These are phyloP conservation scores for Hydropsyche tenuis DNA, from an alignment of 1,140 invertebrate species.

Conservation along the genomic window DNA sequence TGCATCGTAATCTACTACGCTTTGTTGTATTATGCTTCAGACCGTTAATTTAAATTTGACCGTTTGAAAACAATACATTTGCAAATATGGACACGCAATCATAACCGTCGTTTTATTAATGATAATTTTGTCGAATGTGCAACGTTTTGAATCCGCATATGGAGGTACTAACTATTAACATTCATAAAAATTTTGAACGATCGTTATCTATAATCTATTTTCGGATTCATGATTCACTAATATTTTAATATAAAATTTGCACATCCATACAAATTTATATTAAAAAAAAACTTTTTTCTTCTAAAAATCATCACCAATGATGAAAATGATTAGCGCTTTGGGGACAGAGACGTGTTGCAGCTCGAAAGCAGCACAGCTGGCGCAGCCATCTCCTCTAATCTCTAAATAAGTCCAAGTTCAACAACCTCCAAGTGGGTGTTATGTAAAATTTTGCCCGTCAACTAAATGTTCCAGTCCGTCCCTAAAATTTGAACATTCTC, in stretches of 20 bases:
- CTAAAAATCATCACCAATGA: not conserved
- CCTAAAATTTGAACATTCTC: not conserved
- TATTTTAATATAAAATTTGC: too few species aligned
- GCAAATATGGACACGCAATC: not conserved
- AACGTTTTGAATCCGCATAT: too few species aligned
- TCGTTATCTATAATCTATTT: too few species aligned
- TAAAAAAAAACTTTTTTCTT: not conserved
- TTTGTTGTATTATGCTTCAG: too few species aligned
- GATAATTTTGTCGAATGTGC: too few species aligned
- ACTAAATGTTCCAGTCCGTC: slow-evolving; percentile 21
- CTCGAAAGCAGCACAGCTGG: slow-evolving; percentile 4
- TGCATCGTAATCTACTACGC: too few species aligned
- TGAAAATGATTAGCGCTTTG: not conserved
- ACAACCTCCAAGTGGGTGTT: slow-evolving; percentile 39
- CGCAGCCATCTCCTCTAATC: slow-evolving; percentile 21
- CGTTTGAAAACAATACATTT: not conserved
- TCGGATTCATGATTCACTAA: too few species aligned
- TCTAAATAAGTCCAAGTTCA: slow-evolving; percentile 48
- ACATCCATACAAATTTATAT: not conserved
- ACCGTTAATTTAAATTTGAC: not conserved
- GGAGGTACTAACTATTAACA: too few species aligned
- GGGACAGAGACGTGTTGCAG: slow-evolving; percentile 22
- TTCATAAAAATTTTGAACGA: too few species aligned
- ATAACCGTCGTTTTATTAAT: not conserved
- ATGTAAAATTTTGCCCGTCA: slow-evolving; percentile 46